Percentiles rank a stretch among this genome's conserved stretches.
Evolutionary conservation across 2,888 invertebrate species (phyloP).

Genomic region (Melanargia galathea): DNA sequence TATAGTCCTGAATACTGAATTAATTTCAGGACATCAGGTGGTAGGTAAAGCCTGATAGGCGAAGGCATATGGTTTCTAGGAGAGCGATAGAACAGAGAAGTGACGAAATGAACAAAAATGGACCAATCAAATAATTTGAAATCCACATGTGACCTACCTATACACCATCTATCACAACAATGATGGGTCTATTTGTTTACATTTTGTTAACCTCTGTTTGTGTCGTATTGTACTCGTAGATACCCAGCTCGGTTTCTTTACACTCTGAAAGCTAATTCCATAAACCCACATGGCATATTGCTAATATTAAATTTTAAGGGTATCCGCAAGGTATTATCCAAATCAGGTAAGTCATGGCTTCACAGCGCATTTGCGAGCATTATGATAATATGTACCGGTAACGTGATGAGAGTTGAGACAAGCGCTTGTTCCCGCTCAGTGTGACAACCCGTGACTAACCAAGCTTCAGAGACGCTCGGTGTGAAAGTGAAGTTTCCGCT

Average conservation of each 20-base stretch:
- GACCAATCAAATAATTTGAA: neutral
- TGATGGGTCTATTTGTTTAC: neutral
- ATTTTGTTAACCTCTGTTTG: neutral
- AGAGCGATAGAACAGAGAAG: neutral
- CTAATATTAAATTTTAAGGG: conserved; percentile 1
- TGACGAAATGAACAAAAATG: neutral
- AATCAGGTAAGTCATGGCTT: conserved; percentile 36
- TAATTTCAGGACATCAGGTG: neutral
- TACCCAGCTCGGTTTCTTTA: neutral
- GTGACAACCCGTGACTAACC: conserved; percentile 24
- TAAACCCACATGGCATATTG: neutral
- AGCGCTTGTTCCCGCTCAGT: conserved; percentile 21
- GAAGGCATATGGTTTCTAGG: neutral
- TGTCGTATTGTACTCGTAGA: neutral
- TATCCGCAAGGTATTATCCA: neutral
- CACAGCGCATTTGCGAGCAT: conserved; percentile 18
- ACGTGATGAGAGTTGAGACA: neutral
- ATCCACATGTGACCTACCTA: too few species aligned
- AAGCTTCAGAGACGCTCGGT: conserved; percentile 36
- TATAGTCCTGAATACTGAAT: too few species aligned
- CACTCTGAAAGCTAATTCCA: neutral
- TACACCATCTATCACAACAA: too few species aligned
- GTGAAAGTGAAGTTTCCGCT: conserved; percentile 72
- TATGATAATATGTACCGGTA: neutral
- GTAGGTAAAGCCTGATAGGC: neutral